phyloP scores from a whole-genome alignment of 2,888 invertebrate species.

The Eustalomyia histrio region DNA sequence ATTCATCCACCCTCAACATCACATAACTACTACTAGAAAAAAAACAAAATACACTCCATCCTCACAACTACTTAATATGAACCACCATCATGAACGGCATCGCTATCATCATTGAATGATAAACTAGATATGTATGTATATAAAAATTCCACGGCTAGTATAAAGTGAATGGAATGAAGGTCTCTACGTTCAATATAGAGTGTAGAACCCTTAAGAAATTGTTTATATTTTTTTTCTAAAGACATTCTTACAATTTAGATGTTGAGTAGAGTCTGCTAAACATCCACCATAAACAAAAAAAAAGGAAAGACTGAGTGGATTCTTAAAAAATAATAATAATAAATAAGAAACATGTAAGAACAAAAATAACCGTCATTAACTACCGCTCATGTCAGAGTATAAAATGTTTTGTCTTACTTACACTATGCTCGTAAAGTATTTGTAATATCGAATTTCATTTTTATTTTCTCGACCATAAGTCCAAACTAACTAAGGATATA shows the following conservation, averaged over 20 bases:
- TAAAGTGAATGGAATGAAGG: conserved; percentile 18
- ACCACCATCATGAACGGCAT: conserved; percentile 36
- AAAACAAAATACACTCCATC: conserved; percentile 5
- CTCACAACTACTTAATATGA: conserved; percentile 51
- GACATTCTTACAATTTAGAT: conserved; percentile 54
- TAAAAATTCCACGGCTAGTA: conserved; percentile 53
- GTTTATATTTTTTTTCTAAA: conserved; percentile 19
- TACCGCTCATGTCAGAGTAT: not conserved
- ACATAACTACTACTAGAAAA: conserved; percentile 10
- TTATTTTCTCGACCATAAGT: too few species aligned
- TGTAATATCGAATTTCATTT: not conserved
- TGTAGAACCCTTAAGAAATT: conserved; percentile 44
- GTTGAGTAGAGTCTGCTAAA: conserved; percentile 34
- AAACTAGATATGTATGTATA: conserved; percentile 25
- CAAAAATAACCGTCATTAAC: conserved; percentile 43
- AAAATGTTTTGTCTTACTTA: not conserved
- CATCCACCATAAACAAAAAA: conserved; percentile 49
- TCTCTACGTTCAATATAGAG: not conserved
- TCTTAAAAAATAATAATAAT: conserved; percentile 18
- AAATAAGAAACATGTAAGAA: conserved; percentile 11
- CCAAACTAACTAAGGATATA: too few species aligned
- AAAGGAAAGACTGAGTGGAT: conserved; percentile 12
- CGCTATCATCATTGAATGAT: conserved; percentile 38
- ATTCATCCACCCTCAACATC: conserved; percentile 10
- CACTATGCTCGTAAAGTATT: conserved; percentile 5